Conservation (phyloP, 2,888 invertebrate species). For the Odontomyia ornata region DNA sequence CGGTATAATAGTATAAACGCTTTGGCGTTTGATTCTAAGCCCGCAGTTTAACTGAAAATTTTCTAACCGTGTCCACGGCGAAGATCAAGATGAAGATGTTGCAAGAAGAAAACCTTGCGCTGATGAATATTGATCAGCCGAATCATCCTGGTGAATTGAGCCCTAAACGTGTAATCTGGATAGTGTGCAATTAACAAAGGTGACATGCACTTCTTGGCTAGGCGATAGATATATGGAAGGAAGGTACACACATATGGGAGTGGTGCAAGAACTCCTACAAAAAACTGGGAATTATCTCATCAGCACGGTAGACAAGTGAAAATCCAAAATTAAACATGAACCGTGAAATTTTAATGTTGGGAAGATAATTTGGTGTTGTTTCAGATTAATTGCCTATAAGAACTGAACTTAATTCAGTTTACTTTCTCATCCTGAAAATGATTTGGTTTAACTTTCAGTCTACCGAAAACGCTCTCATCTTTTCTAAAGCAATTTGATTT, state of each 20-base stretch:
- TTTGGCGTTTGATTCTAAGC: neutral
- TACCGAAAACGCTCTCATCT: too few species aligned
- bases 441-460: too few species aligned
- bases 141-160: constrained; percentile 36
- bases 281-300: constrained; percentile 2
- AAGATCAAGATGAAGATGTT: too few species aligned
- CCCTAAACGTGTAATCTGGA: constrained; percentile 37
- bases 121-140: constrained; percentile 21
- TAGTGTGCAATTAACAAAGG: constrained; percentile 40
- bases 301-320: neutral
- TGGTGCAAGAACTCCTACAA: neutral
- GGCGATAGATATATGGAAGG: neutral
- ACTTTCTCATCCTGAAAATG: too few species aligned
- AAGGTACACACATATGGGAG: neutral
- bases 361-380: too few species aligned
- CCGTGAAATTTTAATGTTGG: too few species aligned
- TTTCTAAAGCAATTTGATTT: too few species aligned
- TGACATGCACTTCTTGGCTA: constrained; percentile 39
- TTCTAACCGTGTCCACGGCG: neutral
- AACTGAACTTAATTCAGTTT: too few species aligned
- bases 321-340: neutral
- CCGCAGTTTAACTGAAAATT: neutral
- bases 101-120: neutral
- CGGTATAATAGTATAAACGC: constrained; percentile 6
- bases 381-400: too few species aligned